phyloP scores from a whole-genome alignment of 2,113 vertebrate species.

The Sinosuthora webbiana region DNA sequence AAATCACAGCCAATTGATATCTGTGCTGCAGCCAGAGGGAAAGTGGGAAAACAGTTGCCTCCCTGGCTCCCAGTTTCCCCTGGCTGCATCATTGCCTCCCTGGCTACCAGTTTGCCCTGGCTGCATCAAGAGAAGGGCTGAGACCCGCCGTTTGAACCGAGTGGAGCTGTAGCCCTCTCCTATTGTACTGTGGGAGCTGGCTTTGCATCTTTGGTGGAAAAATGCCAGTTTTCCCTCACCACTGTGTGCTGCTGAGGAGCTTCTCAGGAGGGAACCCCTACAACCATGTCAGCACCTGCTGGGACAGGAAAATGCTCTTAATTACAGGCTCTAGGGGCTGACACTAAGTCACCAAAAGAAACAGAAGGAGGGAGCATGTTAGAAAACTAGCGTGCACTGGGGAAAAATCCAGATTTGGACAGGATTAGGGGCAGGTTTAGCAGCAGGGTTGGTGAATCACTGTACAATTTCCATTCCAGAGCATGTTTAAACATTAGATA shows the following conservation, averaged over 20 bases:
- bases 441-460: background rate
- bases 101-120: background rate
- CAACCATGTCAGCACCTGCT: background rate
- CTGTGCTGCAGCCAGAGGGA: background rate
- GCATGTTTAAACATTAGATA: background rate
- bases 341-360: background rate
- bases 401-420: background rate
- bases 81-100: background rate
- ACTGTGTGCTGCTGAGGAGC: accelerated
- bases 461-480: background rate
- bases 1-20: accelerated
- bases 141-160: background rate
- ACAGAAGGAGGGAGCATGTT: background rate
- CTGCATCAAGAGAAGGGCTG: background rate
- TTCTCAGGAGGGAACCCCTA: background rate
- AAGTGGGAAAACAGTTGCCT: background rate
- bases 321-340: background rate
- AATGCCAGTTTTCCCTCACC: accelerated
- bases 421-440: background rate
- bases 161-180: background rate
- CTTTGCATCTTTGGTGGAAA: background rate
- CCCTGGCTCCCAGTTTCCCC: background rate
- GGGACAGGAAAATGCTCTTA: background rate
- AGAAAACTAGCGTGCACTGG: background rate
- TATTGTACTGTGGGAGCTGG: accelerated